phyloP scores from a whole-genome alignment of 2,888 invertebrate species.

The Drosophila borealis region DNA sequence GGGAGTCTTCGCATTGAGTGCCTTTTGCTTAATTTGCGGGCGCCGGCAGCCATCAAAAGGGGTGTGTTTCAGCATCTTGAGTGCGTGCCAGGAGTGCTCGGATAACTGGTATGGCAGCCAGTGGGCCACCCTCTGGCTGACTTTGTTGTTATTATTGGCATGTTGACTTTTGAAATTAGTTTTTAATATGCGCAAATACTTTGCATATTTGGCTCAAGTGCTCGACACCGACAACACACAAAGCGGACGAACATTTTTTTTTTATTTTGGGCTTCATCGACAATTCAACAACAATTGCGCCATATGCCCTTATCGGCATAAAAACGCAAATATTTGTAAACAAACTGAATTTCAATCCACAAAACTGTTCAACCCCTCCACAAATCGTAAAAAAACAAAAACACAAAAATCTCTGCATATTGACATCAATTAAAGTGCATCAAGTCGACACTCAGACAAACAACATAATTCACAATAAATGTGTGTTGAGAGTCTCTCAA shows the following conservation, averaged over 20 bases:
- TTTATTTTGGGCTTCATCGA: conserved; percentile 11
- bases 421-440: conserved; percentile 83
- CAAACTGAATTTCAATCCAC: conserved; percentile 68
- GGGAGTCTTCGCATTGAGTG: conserved; percentile 63
- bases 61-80: conserved; percentile 55
- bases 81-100: conserved; percentile 18
- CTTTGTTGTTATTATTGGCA: conserved; percentile 81
- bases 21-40: conserved; percentile 76
- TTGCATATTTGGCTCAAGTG: conserved; percentile 69
- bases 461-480: conserved; percentile 81
- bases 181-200: conserved; percentile 84
- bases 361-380: conserved; percentile 29
- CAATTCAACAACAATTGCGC: conserved; percentile 49
- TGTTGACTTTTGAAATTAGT: conserved; percentile 85
- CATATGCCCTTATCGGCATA: conserved; percentile 64
- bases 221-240: conserved; percentile 22
- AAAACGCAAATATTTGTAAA: conserved; percentile 74
- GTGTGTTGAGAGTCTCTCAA: conserved; percentile 64
- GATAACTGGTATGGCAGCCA: neutral
- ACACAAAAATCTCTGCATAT: conserved; percentile 70
- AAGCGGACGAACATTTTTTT: conserved; percentile 19
- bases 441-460: conserved; percentile 81
- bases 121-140: conserved; percentile 42
- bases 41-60: conserved; percentile 64
- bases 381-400: neutral